Percentiles rank a stretch among this genome's conserved stretches.
Conservation (phyloP, 2,797 vertebrate species). For the Sebastes nivosus region DNA sequence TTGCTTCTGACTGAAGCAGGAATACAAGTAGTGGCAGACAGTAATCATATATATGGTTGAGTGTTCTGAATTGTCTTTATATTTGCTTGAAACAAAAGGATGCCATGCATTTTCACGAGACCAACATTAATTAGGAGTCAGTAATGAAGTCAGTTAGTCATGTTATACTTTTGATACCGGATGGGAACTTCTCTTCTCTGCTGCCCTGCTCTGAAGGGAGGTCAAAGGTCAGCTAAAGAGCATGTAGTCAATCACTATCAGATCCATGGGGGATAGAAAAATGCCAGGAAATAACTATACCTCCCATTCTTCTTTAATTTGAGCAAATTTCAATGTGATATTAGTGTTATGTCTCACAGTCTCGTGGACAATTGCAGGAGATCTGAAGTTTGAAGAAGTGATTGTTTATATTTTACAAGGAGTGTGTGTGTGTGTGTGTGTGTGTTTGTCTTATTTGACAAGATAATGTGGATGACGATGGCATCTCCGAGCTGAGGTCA, state of each 20-base stretch:
- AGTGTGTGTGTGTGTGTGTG: neutral
- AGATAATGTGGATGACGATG: conserved; percentile 43
- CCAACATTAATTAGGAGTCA: neutral
- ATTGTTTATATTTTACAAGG: neutral
- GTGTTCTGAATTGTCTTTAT: neutral
- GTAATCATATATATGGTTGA: no score
- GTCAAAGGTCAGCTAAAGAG: conserved; percentile 27
- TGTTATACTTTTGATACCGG: neutral
- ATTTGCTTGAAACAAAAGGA: neutral
- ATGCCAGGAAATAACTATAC: neutral
- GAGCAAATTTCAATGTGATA: neutral
- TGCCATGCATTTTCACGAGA: no score
- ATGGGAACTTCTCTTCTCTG: neutral
- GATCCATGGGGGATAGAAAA: neutral
- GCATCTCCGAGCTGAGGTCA: conserved; percentile 39
- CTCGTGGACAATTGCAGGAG: neutral
- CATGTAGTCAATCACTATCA: neutral
- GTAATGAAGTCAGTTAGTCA: neutral
- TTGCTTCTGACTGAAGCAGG: no score
- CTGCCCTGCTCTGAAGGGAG: neutral
- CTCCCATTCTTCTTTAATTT: neutral
- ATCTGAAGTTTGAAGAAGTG: neutral
- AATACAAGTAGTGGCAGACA: no score
- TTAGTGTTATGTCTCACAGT: neutral
- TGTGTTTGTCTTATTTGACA: conserved; percentile 22